phyloP scores from a whole-genome alignment of 2,797 vertebrate species.

The Argya squamiceps region DNA sequence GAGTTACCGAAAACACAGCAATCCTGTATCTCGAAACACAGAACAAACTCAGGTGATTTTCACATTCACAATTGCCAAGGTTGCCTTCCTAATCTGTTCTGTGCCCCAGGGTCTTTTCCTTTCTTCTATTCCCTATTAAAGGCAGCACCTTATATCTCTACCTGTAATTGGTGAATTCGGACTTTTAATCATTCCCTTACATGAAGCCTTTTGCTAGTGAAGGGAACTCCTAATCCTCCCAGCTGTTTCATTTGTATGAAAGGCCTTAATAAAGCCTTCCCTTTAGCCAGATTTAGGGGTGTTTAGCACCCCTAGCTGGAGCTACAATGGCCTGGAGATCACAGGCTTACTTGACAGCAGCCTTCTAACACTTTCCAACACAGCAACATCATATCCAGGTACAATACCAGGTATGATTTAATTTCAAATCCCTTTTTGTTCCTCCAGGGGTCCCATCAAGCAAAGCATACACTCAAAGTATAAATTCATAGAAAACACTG shows the following conservation, averaged over 20 bases:
- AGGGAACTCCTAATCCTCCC: not conserved
- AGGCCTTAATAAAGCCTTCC: not conserved
- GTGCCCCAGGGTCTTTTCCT: not conserved
- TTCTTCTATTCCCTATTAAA: not conserved
- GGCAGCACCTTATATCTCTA: not conserved
- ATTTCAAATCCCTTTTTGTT: constrained; percentile 27
- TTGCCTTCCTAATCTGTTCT: not conserved
- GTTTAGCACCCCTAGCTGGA: not conserved
- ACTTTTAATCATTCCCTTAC: not conserved
- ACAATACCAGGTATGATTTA: not conserved
- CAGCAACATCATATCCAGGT: not conserved
- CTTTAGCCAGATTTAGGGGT: not conserved
- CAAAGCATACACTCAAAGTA: not conserved
- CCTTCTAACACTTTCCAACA: not conserved
- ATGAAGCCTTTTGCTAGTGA: not conserved
- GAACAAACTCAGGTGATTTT: not conserved
- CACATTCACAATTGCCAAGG: not conserved
- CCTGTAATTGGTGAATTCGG: not conserved
- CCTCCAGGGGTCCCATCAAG: not conserved
- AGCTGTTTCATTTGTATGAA: not conserved
- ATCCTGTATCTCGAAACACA: not conserved
- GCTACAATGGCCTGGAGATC: not conserved
- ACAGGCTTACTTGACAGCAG: not conserved
- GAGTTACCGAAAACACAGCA: not conserved
- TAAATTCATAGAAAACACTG: not conserved